Evolutionary conservation across 2,888 invertebrate species (phyloP).

Genomic region (Sinopyrophorus schimmeli): DNA sequence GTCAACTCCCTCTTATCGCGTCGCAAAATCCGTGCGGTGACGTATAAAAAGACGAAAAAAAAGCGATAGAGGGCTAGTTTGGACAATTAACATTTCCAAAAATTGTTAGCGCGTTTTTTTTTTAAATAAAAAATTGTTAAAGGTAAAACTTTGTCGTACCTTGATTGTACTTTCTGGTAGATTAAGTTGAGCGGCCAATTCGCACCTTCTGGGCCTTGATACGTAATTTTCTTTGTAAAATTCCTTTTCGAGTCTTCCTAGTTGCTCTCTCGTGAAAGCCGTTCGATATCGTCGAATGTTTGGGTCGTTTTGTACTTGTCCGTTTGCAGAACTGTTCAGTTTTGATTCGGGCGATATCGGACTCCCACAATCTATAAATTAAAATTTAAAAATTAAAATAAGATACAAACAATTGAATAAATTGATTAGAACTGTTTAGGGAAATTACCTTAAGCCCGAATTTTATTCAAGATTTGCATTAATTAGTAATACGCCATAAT

Average conservation of each 20-base stretch:
- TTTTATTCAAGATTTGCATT: too few relatives aligned
- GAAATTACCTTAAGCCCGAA: too few relatives aligned
- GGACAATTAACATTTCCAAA: too few relatives aligned
- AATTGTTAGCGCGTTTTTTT: too few relatives aligned
- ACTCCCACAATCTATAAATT: conserved; percentile 53
- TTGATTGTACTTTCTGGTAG: conserved; percentile 98
- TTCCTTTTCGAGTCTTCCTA: conserved; percentile 90
- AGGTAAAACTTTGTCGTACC: too few relatives aligned
- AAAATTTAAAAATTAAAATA: not conserved
- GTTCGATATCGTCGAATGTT: conserved; percentile 90
- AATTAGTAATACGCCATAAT: too few relatives aligned
- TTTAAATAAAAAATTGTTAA: too few relatives aligned
- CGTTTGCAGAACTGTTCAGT: conserved; percentile 31
- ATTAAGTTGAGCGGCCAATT: conserved; percentile 89
- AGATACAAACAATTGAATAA: not conserved
- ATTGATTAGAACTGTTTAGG: too few relatives aligned
- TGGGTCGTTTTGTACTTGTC: conserved; percentile 57
- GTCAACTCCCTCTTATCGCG: too few relatives aligned
- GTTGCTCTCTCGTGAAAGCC: conserved; percentile 94
- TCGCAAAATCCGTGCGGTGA: too few relatives aligned
- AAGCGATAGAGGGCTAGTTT: too few relatives aligned
- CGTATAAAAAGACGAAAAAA: too few relatives aligned
- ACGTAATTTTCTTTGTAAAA: conserved; percentile 98
- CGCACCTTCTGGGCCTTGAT: conserved; percentile 90
- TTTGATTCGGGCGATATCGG: conserved; percentile 52